These are phyloP conservation scores for Ondatra zibethicus DNA, from an alignment of 2,113 vertebrate species.

Conservation along the genomic window DNA sequence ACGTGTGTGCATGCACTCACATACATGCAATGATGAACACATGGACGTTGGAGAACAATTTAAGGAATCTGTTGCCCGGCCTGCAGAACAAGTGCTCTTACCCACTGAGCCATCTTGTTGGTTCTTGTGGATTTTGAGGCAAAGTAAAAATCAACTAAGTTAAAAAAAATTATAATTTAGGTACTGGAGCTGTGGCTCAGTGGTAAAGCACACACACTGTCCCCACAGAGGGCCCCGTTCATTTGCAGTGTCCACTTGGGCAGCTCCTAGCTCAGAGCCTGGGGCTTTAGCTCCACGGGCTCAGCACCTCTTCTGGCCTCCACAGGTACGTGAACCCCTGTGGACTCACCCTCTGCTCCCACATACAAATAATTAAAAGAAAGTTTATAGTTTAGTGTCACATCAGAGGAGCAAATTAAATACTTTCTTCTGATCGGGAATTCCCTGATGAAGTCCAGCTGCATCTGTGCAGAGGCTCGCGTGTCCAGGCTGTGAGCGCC, in stretches of 20 bases:
- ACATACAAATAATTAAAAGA: background rate
- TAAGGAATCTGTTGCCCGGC: background rate
- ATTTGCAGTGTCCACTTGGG: background rate
- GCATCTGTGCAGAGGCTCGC: background rate
- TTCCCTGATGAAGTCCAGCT: background rate
- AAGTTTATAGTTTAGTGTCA: constrained; percentile 12
- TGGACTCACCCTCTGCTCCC: no score
- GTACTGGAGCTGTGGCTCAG: background rate
- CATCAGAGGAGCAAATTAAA: background rate
- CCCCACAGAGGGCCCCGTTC: no score
- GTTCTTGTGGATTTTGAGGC: constrained; percentile 36
- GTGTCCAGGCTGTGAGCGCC: background rate
- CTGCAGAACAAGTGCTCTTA: background rate
- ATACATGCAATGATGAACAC: background rate
- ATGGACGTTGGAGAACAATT: background rate
- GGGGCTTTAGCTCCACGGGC: background rate
- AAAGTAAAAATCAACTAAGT: constrained; percentile 41
- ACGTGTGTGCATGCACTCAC: background rate
- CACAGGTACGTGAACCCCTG: no score
- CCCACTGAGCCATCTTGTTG: background rate
- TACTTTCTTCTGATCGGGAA: constrained; percentile 48
- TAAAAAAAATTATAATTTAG: background rate
- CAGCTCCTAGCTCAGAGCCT: background rate
- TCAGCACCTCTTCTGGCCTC: background rate
- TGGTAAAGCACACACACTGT: no score